Evolutionary conservation across 1,140 invertebrate genomes (phyloP), one percentile per base, ranked within the genome.

Genomic region (Heliconius hewitsoni): DNA sequence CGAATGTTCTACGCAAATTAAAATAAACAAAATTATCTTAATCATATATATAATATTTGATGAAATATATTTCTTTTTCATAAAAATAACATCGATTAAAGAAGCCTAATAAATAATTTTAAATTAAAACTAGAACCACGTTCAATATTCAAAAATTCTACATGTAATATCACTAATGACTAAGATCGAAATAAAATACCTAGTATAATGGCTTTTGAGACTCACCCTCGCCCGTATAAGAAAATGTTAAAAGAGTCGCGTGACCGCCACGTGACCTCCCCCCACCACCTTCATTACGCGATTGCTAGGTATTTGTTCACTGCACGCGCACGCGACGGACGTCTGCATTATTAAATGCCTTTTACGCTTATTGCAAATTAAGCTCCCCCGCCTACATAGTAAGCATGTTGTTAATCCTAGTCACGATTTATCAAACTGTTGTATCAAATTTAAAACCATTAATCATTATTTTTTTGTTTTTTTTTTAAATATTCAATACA

Each of bases 301-400:
- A 93, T 91, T 89, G 89, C 87, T 85, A 83, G 82, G 90, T 89
- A 91, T 94, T 93, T 93, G 91, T 90, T 88, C 88, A 86, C 79
- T 80, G 84, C 77, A 83, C 87, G 81, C 85, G 87, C 89, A 89
- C 88, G 86, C 86, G 87, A 82, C 90, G 86, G 86, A 91, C 89
- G 91, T 90, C 86, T 93, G 90, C 90, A 94, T 94, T 94, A 94
- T 94, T 94, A 94, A 94, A 94, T 92, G 93, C 92, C 93, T 93
- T 94, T 94, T 93, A 94, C 87, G 89, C 91, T 94, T 93, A 92
- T 94, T 93, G 92, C 88, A 80, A 91, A 89, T 91, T 91, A 91
- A 91, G 84, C 79, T 81, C 85, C 88, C 86, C 85, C 82, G 77
- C 82, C 81, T 81, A 81, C 81, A 85, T 83, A 76, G 82, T 83